Conservation (phyloP, 92 coral and sea anemone species). For the Bergia sp. region DNA sequence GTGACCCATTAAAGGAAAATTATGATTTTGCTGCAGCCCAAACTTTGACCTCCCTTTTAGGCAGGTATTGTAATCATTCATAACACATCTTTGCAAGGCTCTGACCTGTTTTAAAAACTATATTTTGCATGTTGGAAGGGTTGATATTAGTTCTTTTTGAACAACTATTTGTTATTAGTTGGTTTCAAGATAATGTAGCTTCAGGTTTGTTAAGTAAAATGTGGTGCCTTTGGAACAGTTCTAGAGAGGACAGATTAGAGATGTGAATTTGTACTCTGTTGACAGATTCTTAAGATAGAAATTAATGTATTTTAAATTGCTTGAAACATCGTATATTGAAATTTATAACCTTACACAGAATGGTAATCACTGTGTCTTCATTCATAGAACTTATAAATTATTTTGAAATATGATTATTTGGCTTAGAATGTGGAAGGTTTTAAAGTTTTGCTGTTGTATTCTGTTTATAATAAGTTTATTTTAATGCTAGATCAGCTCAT, state of each 20-base stretch:
- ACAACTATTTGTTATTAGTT: neutral
- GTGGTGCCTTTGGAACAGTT: neutral
- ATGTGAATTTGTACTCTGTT: neutral
- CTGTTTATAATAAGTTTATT: neutral
- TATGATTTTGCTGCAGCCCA: neutral
- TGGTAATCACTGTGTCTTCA: neutral
- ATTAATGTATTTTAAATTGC: neutral
- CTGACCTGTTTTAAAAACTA: neutral
- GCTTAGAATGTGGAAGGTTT: neutral
- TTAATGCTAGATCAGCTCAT: neutral
- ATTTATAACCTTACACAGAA: neutral
- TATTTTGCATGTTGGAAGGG: neutral
- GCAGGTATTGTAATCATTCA: slow-evolving; percentile 1
- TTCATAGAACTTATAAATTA: neutral
- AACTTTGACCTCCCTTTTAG: neutral
- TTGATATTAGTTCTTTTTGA: neutral
- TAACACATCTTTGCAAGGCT: neutral
- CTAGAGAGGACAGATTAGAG: neutral
- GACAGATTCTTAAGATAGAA: neutral
- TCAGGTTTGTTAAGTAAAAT: neutral
- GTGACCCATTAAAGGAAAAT: slow-evolving; percentile 34
- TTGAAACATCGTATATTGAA: neutral
- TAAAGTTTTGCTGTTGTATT: neutral
- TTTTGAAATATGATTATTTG: neutral
- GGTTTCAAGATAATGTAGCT: neutral